Conservation (phyloP, 1,140 invertebrate species). For the Drosophila sechellia region DNA sequence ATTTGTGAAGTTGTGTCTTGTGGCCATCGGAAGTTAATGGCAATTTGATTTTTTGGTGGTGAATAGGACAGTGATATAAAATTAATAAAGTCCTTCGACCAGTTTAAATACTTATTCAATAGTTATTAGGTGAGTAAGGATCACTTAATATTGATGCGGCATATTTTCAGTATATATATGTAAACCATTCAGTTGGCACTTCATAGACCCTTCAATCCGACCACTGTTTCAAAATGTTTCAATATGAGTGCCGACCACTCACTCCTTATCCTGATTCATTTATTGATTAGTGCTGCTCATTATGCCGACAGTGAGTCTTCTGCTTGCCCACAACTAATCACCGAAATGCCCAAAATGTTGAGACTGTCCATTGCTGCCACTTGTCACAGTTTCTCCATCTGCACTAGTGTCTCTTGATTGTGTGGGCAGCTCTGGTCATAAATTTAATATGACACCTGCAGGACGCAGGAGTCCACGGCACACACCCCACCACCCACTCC, state of each 20-base stretch:
- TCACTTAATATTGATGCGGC: not conserved
- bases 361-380: slow-evolving; percentile 32
- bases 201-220: too few species aligned
- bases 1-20: not conserved
- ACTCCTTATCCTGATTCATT: slow-evolving; percentile 1
- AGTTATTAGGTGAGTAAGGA: not conserved
- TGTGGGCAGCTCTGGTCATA: slow-evolving; percentile 60
- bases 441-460: slow-evolving; percentile 77
- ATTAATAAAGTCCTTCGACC: too few species aligned
- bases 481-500: not conserved
- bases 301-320: slow-evolving; percentile 16
- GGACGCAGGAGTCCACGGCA: slow-evolving; percentile 9
- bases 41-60: not conserved
- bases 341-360: slow-evolving; percentile 48
- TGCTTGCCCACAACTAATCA: slow-evolving; percentile 47
- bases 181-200: too few species aligned
- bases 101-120: too few species aligned
- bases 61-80: too few species aligned
- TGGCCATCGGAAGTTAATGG: not conserved
- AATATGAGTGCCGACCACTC: not conserved
- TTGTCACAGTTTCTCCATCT: slow-evolving; percentile 29
- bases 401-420: slow-evolving; percentile 24
- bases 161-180: too few species aligned
- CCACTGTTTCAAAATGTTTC: too few species aligned
- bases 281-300: slow-evolving; percentile 48